Evolutionary conservation across 2,797 vertebrate species (phyloP).

Genomic region (Melanotaenia boesemani): DNA sequence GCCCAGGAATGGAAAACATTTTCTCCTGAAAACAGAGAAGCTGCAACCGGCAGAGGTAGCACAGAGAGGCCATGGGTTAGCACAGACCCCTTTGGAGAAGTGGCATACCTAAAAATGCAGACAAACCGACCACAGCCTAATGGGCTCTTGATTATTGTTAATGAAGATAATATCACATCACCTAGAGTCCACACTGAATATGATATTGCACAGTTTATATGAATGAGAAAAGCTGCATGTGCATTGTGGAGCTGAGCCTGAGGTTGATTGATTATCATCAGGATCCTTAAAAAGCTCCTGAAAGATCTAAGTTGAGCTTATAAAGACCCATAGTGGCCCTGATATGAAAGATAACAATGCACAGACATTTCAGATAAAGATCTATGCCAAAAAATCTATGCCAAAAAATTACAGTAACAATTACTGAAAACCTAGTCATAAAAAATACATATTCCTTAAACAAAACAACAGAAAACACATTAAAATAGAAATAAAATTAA

Average conservation of each 20-base stretch:
- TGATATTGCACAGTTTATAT: conserved; percentile 28
- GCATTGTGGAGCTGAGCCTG: conserved; percentile 20
- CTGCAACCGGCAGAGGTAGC: conserved; percentile 72
- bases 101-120: conserved; percentile 38
- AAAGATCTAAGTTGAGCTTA: conserved; percentile 23
- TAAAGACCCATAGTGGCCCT: background rate
- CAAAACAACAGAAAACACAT: background rate
- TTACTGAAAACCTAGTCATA: background rate
- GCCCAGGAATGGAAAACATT: conserved; percentile 89
- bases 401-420: background rate
- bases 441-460: background rate
- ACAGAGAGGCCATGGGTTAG: conserved; percentile 71
- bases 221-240: conserved; percentile 12
- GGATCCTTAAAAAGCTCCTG: conserved; percentile 9
- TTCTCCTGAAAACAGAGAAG: conserved; percentile 84
- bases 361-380: background rate
- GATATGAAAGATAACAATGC: background rate
- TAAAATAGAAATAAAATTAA: background rate
- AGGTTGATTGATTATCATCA: conserved; percentile 7
- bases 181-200: conserved; percentile 10
- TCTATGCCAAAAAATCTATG: background rate
- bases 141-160: conserved; percentile 52
- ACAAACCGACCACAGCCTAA: conserved; percentile 36
- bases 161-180: conserved; percentile 45
- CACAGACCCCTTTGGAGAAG: conserved; percentile 54